These are phyloP conservation scores for Australoheros facetus DNA, from an alignment of 2,797 vertebrate genomes.

Conservation along the genomic window DNA sequence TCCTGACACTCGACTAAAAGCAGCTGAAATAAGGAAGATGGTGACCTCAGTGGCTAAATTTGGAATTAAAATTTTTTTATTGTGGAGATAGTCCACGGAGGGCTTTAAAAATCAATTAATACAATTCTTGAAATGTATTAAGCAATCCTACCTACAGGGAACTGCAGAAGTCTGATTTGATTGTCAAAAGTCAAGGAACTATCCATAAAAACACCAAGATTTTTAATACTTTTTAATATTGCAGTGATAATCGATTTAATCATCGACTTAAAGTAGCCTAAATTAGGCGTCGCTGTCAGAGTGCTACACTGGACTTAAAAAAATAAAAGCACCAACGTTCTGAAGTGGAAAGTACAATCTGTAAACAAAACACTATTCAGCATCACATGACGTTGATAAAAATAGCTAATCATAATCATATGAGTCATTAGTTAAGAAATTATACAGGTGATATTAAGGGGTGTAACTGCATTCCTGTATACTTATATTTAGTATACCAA, in stretches of 20 bases:
- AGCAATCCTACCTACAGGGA: too few species aligned
- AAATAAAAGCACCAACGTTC: not conserved
- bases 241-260: too few species aligned
- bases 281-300: not conserved
- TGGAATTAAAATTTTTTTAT: not conserved
- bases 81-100: too few species aligned
- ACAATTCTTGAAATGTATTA: too few species aligned
- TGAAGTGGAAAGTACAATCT: not conserved
- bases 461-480: not conserved
- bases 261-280: not conserved
- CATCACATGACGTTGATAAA: not conserved
- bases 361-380: not conserved
- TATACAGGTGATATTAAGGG: not conserved
- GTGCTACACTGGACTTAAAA: not conserved
- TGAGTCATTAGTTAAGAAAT: not conserved
- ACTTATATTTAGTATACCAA: not conserved
- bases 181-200: not conserved
- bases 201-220: not conserved
- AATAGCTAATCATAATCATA: not conserved
- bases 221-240: too few species aligned
- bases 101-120: too few species aligned
- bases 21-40: not conserved
- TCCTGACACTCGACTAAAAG: not conserved
- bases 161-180: not conserved
- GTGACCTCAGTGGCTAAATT: not conserved